Evolutionary conservation across 2,113 vertebrate genomes (phyloP).

Genomic region (Morone saxatilis): DNA sequence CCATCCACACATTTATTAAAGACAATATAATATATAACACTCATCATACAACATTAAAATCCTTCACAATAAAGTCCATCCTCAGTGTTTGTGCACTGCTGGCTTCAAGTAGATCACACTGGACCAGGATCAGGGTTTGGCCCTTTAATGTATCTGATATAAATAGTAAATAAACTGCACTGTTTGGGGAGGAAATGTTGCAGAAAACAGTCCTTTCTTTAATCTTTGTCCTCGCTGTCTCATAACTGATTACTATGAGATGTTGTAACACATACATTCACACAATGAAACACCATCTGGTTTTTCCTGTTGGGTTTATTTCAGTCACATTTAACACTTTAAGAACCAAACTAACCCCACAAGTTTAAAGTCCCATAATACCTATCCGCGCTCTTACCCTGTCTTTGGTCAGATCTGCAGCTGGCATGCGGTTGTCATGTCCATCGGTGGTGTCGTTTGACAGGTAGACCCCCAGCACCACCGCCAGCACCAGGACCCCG

Average conservation of each 20-base stretch:
- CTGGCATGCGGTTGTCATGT: constrained; percentile 31
- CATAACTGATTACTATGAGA: background rate
- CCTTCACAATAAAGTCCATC: too few relatives aligned
- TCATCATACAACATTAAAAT: too few relatives aligned
- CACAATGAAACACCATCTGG: background rate
- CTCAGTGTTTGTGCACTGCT: too few relatives aligned
- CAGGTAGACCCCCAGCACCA: constrained; percentile 80
- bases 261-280: background rate
- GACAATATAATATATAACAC: too few relatives aligned
- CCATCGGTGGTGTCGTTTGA: constrained; percentile 64
- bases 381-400: constrained; percentile 67
- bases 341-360: background rate
- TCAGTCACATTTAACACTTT: background rate
- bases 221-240: background rate
- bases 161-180: background rate
- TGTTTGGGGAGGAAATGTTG: too few relatives aligned
- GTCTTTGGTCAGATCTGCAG: constrained; percentile 73
- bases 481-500: constrained; percentile 75
- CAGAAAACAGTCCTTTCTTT: too few relatives aligned
- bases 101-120: too few relatives aligned
- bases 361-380: too few relatives aligned
- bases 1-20: too few relatives aligned
- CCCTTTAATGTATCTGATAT: too few relatives aligned
- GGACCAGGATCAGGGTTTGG: too few relatives aligned
- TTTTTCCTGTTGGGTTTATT: background rate